Evolutionary conservation across 2,797 vertebrate genomes (phyloP).

Genomic region (Platalea minor): DNA sequence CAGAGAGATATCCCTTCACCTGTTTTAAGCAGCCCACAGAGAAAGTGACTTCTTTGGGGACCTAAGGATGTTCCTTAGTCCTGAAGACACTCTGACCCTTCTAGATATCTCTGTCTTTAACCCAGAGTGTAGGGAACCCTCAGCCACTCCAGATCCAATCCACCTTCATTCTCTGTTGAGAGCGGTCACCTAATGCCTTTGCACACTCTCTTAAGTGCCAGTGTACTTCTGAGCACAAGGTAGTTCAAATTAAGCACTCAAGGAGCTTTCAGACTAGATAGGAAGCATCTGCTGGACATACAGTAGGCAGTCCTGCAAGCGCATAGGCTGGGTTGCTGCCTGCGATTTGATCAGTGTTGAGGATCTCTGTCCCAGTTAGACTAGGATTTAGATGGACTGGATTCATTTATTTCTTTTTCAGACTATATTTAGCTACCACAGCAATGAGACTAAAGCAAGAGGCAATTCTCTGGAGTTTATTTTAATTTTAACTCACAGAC

Average conservation of each 20-base stretch:
- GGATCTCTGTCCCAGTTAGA: background rate
- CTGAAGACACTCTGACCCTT: background rate
- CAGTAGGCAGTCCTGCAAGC: background rate
- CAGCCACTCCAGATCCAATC: background rate
- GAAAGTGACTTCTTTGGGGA: background rate
- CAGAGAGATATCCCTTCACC: background rate
- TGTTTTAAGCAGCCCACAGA: background rate
- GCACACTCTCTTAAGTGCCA: background rate
- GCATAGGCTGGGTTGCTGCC: background rate
- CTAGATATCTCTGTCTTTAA: background rate
- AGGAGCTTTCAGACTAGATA: background rate
- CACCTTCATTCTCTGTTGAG: background rate
- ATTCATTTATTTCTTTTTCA: conserved; percentile 8
- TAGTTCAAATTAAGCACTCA: background rate
- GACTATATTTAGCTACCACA: background rate
- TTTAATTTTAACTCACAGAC: background rate
- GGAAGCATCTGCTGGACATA: background rate
- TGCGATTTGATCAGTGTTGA: background rate
- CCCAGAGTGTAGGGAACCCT: background rate
- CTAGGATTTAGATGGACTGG: background rate
- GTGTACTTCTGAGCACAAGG: background rate
- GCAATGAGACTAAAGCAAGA: background rate
- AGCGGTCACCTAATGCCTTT: background rate
- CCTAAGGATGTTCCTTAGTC: background rate
- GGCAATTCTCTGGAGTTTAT: background rate